Evolutionary conservation across 2,888 invertebrate species (phyloP).

Genomic region (Eulithis testata): DNA sequence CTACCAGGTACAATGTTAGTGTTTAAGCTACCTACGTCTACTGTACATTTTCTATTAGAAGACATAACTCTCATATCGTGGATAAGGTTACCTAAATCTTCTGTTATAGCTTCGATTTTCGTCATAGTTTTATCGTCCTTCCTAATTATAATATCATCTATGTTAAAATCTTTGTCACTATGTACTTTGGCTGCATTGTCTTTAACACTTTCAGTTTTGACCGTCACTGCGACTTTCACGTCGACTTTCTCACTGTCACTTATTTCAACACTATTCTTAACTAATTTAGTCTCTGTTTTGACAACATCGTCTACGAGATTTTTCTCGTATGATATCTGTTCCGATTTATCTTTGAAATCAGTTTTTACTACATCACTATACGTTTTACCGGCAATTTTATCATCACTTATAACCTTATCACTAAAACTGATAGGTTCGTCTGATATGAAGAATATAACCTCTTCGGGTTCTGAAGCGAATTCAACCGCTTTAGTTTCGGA

Average conservation of each 20-base stretch:
- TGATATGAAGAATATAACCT: slow-evolving; percentile 25
- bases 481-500: slow-evolving; percentile 12
- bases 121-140: slow-evolving; percentile 61
- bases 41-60: slow-evolving; percentile 51
- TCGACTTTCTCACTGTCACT: slow-evolving; percentile 56
- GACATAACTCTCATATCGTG: slow-evolving; percentile 71
- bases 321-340: slow-evolving; percentile 59
- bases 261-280: slow-evolving; percentile 57
- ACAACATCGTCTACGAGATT: slow-evolving; percentile 51
- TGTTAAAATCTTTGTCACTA: slow-evolving; percentile 50
- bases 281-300: slow-evolving; percentile 61
- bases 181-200: slow-evolving; percentile 46
- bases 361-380: slow-evolving; percentile 56
- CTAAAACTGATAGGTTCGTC: slow-evolving; percentile 23
- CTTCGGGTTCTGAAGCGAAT: slow-evolving; percentile 13
- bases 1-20: slow-evolving; percentile 68
- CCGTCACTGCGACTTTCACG: slow-evolving; percentile 56
- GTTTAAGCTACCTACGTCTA: slow-evolving; percentile 47
- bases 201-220: slow-evolving; percentile 53
- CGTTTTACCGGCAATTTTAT: slow-evolving; percentile 28
- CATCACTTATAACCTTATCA: slow-evolving; percentile 26
- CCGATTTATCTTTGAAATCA: slow-evolving; percentile 57
- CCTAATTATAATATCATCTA: slow-evolving; percentile 52
- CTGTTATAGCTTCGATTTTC: slow-evolving; percentile 69
- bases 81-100: slow-evolving; percentile 74